Evolutionary conservation across 2,888 invertebrate genomes (phyloP).

Genomic region (Lasioglossum malachurum): DNA sequence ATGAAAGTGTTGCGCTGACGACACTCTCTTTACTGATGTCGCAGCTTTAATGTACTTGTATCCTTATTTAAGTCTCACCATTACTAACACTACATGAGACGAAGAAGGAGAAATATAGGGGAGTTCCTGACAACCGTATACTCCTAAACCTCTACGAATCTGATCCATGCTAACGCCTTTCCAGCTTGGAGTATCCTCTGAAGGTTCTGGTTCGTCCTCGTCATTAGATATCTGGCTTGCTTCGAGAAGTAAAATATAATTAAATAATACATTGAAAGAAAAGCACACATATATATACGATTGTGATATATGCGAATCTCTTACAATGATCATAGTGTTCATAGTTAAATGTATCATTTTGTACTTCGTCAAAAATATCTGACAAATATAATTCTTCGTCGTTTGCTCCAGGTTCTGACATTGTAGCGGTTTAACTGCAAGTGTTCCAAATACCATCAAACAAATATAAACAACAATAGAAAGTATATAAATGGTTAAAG

Average conservation of each 20-base stretch:
- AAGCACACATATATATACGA: background rate
- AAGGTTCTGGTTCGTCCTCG: conserved; percentile 75
- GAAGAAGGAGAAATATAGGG: conserved; percentile 88
- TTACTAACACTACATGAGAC: conserved; percentile 89
- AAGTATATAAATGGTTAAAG: background rate
- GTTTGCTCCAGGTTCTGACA: conserved; percentile 72
- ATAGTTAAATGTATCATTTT: conserved; percentile 62
- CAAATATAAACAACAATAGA: no score
- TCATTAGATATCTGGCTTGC: conserved; percentile 68
- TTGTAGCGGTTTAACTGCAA: conserved; percentile 48
- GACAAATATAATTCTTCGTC: conserved; percentile 75
- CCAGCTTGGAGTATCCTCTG: conserved; percentile 81
- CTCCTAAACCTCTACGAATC: conserved; percentile 84
- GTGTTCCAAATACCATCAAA: conserved; percentile 6
- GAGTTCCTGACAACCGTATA: conserved; percentile 84
- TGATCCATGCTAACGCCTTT: conserved; percentile 85
- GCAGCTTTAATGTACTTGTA: background rate
- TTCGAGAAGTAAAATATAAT: conserved; percentile 49
- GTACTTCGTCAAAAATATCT: conserved; percentile 77
- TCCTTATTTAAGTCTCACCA: conserved; percentile 70
- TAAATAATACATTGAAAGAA: background rate
- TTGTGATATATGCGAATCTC: conserved; percentile 23
- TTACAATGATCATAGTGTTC: conserved; percentile 75
- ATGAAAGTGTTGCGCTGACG: background rate
- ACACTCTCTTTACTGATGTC: background rate